Conservation (phyloP, 2,113 vertebrate genomes). For the Isichthys henryi region DNA sequence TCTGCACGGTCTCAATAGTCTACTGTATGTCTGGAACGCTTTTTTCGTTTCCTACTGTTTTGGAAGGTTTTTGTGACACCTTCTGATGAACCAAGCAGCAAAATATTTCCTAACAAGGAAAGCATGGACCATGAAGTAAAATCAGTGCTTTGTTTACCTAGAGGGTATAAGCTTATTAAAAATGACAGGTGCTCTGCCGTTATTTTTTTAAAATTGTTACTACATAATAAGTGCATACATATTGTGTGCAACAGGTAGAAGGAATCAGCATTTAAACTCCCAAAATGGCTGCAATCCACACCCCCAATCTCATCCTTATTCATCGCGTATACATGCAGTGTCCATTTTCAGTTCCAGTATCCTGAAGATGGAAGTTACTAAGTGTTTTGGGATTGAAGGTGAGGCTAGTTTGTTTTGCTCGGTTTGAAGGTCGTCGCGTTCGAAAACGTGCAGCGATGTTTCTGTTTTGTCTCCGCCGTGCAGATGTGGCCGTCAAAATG, state of each 20-base stretch:
- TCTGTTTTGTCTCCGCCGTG: background rate
- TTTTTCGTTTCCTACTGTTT: constrained; percentile 4
- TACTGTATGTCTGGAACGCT: constrained; percentile 6
- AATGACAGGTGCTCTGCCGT: background rate
- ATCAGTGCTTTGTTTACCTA: background rate
- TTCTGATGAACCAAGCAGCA: background rate
- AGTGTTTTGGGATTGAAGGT: background rate
- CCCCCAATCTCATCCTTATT: background rate
- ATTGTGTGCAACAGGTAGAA: background rate
- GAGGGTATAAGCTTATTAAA: background rate
- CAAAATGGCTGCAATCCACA: background rate
- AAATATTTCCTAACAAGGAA: background rate
- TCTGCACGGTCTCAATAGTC: constrained; percentile 1
- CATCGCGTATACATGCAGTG: background rate
- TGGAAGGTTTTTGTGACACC: constrained; percentile 2
- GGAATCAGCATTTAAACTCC: background rate
- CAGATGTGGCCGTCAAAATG: background rate
- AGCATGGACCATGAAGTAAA: background rate
- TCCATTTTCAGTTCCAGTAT: background rate
- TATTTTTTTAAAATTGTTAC: background rate
- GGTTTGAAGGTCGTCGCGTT: background rate
- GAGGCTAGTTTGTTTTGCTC: background rate
- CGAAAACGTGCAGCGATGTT: background rate
- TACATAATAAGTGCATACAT: background rate
- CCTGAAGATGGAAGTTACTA: background rate